A percentile compares a stretch with the other conserved stretches of the same genome.
phyloP scores from a whole-genome alignment of 2,113 vertebrate genomes.

The Cyanoderma ruficeps region DNA sequence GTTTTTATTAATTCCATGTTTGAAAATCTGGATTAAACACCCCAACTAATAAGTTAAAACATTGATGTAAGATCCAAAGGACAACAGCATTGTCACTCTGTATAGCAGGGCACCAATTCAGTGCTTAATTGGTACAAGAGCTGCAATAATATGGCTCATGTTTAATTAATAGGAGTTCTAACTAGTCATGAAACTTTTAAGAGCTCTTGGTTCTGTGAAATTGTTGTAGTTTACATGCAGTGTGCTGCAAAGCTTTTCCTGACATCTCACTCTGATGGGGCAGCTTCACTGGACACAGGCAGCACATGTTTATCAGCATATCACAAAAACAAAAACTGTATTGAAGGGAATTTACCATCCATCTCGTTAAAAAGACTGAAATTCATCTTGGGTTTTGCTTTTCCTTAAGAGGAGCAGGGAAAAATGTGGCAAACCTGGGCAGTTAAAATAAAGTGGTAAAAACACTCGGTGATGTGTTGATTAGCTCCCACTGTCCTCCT shows the following conservation, averaged over 20 bases:
- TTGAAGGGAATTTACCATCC: not conserved
- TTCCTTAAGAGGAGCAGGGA: not conserved
- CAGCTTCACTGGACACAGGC: not conserved
- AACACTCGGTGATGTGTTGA: not conserved
- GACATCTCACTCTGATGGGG: not conserved
- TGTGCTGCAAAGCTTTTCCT: not conserved
- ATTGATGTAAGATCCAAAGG: not conserved
- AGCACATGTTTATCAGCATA: not conserved
- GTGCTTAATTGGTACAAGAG: constrained; percentile 46
- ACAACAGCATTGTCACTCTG: not conserved
- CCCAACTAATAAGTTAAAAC: constrained; percentile 41
- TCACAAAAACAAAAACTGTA: not conserved
- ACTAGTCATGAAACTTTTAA: constrained; percentile 44
- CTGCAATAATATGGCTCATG: constrained; percentile 15
- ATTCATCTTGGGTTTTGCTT: not conserved
- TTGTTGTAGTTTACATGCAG: not conserved
- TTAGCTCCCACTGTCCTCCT: not conserved
- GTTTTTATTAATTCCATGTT: constrained; percentile 47
- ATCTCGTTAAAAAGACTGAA: not conserved
- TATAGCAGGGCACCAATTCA: not conserved
- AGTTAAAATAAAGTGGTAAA: not conserved
- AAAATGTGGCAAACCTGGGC: not conserved
- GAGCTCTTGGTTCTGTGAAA: not conserved
- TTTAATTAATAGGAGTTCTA: constrained; percentile 61
- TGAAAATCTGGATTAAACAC: constrained; percentile 50